A percentile compares a stretch with the other conserved stretches of the same genome.
These are phyloP conservation scores for Argyresthia goedartella DNA, from an alignment of 2,888 invertebrate species.

Conservation along the genomic window DNA sequence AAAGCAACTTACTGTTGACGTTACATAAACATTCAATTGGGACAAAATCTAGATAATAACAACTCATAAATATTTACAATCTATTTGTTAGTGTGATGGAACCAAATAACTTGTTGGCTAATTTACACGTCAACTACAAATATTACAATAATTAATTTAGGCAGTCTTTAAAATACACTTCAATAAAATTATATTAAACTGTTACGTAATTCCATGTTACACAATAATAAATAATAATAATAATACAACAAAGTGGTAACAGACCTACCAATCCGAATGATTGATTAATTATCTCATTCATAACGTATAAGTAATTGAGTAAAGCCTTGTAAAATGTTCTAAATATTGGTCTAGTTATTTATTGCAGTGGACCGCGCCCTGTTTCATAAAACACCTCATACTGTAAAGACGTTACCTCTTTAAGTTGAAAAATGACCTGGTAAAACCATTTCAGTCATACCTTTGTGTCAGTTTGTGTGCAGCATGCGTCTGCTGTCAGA, in stretches of 20 bases:
- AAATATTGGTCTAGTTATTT: constrained; percentile 67
- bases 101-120: constrained; percentile 37
- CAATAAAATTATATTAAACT: constrained; percentile 46
- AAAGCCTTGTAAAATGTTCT: constrained; percentile 64
- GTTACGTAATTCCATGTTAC: constrained; percentile 46
- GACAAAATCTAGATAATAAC: background rate
- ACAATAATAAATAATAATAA: constrained; percentile 37
- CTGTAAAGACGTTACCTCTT: no score
- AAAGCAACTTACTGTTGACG: constrained; percentile 65
- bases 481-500: no score
- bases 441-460: no score
- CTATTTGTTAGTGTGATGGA: constrained; percentile 15
- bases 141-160: constrained; percentile 57
- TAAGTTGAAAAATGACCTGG: no score
- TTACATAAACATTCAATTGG: constrained; percentile 37
- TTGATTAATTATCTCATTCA: constrained; percentile 14
- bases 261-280: constrained; percentile 44
- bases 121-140: constrained; percentile 49
- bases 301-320: constrained; percentile 21
- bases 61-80: constrained; percentile 3
- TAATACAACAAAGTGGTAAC: constrained; percentile 63
- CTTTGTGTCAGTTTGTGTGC: no score
- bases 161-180: constrained; percentile 64
- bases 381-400: constrained; percentile 13
- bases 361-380: constrained; percentile 45